Evolutionary conservation across 53 echinoderm and acorn worm genomes (phyloP).

Genomic region (Echinarachnius parma): DNA sequence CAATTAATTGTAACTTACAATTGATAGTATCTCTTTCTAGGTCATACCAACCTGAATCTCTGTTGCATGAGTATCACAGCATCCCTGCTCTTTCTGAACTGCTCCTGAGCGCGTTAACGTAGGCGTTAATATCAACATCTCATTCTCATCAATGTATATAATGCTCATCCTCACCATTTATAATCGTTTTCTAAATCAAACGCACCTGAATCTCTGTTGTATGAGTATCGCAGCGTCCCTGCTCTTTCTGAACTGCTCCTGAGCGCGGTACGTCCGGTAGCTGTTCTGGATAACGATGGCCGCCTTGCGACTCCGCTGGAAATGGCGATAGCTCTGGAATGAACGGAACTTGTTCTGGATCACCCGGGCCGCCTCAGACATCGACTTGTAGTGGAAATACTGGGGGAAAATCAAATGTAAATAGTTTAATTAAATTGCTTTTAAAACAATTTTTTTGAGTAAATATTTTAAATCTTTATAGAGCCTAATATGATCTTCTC

Average conservation of each 20-base stretch:
- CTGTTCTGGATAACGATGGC: conserved; percentile 96
- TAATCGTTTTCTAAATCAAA: too few species aligned
- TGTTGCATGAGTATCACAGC: conserved; percentile 97
- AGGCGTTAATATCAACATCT: too few species aligned
- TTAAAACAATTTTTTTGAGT: too few species aligned
- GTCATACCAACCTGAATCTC: conserved; percentile 74
- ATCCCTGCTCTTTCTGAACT: conserved; percentile 86
- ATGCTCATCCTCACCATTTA: too few species aligned
- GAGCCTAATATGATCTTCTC: too few species aligned
- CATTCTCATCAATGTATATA: too few species aligned
- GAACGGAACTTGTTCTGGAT: conserved; percentile 95
- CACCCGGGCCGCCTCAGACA: conserved; percentile 91
- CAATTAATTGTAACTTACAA: too few species aligned
- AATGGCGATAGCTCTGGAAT: conserved; percentile 90
- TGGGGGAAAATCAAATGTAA: conserved; percentile 22
- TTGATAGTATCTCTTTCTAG: too few species aligned
- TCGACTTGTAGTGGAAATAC: conserved; percentile 92
- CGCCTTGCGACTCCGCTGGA: conserved; percentile 86
- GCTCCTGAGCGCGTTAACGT: conserved; percentile 94
- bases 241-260: conserved; percentile 91
- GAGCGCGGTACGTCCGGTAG: conserved; percentile 93
- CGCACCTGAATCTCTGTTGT: conserved; percentile 84
- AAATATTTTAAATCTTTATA: too few species aligned
- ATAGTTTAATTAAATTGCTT: too few species aligned
- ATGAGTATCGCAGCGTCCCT: conserved; percentile 95